Conservation (phyloP, 2,113 vertebrate genomes). For the Forbesichthys papilliferus region DNA sequence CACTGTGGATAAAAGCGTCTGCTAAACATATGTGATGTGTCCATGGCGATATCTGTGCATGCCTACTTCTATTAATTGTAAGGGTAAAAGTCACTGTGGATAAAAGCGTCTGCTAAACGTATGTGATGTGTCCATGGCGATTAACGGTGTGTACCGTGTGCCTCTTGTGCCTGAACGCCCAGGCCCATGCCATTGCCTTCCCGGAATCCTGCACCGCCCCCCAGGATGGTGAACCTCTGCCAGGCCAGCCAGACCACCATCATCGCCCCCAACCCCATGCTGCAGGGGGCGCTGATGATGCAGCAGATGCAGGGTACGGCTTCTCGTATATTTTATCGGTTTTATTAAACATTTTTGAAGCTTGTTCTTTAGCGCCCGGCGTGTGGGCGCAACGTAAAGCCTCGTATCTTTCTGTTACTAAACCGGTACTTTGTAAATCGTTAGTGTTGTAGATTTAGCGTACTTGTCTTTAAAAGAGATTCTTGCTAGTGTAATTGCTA, state of each 20-base stretch:
- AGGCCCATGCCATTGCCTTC: constrained; percentile 67
- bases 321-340: background rate
- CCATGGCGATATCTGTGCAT: constrained; percentile 1
- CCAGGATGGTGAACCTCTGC: constrained; percentile 88
- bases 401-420: too few relatives aligned
- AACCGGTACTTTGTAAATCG: too few relatives aligned
- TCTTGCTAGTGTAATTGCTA: too few relatives aligned
- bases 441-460: too few relatives aligned
- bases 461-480: too few relatives aligned
- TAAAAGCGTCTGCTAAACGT: background rate
- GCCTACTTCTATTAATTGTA: too few relatives aligned
- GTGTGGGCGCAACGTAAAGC: too few relatives aligned
- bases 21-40: background rate
- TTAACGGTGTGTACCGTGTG: background rate
- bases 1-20: background rate
- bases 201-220: constrained; percentile 66
- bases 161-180: constrained; percentile 9
- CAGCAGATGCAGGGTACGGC: constrained; percentile 95
- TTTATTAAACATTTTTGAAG: too few relatives aligned
- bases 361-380: too few relatives aligned
- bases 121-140: background rate
- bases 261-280: constrained; percentile 86
- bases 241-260: constrained; percentile 82
- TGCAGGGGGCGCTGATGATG: constrained; percentile 91
- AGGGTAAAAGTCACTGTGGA: too few relatives aligned